phyloP scores from a whole-genome alignment of 2,113 vertebrate genomes.

The Pogona vitticeps region DNA sequence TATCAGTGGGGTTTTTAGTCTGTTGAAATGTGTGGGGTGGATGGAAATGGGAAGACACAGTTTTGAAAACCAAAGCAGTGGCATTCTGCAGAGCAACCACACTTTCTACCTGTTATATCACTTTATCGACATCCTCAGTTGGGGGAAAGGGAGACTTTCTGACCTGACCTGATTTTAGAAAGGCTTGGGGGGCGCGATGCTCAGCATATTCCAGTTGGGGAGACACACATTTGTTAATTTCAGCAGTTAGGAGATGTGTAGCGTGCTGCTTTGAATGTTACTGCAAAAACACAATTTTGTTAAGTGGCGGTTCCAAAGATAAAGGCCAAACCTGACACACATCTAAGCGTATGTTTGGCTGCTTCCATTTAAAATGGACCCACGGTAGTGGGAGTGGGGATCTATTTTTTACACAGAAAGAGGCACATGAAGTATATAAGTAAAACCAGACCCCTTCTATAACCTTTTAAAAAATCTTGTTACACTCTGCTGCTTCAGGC shows the following conservation, averaged over 20 bases:
- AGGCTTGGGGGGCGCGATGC: not conserved
- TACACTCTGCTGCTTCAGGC: not conserved
- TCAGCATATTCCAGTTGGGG: not conserved
- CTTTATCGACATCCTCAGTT: not conserved
- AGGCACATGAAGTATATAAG: not conserved
- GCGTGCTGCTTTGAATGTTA: not conserved
- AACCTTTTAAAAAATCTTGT: not conserved
- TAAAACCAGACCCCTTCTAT: not conserved
- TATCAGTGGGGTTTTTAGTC: not conserved
- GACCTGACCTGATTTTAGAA: not conserved
- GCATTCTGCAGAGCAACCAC: too few relatives aligned
- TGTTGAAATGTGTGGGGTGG: too few relatives aligned
- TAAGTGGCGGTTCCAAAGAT: not conserved
- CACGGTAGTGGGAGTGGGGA: not conserved
- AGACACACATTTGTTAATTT: not conserved
- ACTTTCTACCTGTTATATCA: not conserved
- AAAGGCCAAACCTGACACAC: not conserved
- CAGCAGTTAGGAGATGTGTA: not conserved
- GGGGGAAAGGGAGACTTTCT: not conserved
- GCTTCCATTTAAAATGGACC: not conserved
- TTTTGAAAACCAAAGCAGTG: not conserved
- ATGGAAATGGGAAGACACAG: not conserved
- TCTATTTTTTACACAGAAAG: not conserved
- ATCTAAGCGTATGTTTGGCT: not conserved
- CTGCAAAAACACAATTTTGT: not conserved